phyloP scores from a whole-genome alignment of 2,113 vertebrate genomes.

The Chaetops frenatus region DNA sequence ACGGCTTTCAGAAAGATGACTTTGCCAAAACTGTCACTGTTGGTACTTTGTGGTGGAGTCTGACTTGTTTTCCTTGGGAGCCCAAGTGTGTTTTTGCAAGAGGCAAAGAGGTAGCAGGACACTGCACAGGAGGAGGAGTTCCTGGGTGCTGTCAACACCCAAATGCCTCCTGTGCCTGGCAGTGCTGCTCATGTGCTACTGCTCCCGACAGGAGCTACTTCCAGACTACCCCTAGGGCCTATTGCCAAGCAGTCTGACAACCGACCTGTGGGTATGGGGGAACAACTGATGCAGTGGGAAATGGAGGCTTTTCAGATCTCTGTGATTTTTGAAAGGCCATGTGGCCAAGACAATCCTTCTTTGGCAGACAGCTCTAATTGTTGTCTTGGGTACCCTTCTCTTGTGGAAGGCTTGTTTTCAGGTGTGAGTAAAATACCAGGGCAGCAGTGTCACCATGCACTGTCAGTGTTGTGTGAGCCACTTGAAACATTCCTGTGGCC shows the following conservation, averaged over 20 bases:
- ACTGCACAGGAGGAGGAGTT: not conserved
- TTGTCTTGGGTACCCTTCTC: not conserved
- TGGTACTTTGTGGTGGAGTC: not conserved
- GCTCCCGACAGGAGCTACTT: not conserved
- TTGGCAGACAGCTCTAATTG: not conserved
- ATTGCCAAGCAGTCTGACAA: not conserved
- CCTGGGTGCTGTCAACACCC: not conserved
- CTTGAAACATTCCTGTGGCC: not conserved
- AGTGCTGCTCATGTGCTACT: not conserved
- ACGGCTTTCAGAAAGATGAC: not conserved
- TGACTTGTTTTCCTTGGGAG: not conserved
- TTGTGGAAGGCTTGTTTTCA: not conserved
- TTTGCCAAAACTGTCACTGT: not conserved
- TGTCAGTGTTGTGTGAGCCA: accelerated
- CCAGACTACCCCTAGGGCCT: accelerated
- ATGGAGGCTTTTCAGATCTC: not conserved
- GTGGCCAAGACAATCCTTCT: not conserved
- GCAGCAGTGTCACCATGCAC: not conserved
- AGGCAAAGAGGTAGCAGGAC: not conserved
- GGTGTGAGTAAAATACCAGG: not conserved
- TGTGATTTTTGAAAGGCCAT: not conserved
- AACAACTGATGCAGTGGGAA: not conserved
- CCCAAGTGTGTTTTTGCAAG: not conserved
- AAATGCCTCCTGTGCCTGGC: not conserved
- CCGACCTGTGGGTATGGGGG: accelerated